A percentile compares a stretch with the other conserved stretches of the same genome.
These are phyloP conservation scores for Tribolium castaneum DNA, from an alignment of 1,140 invertebrate species.

Conservation along the genomic window DNA sequence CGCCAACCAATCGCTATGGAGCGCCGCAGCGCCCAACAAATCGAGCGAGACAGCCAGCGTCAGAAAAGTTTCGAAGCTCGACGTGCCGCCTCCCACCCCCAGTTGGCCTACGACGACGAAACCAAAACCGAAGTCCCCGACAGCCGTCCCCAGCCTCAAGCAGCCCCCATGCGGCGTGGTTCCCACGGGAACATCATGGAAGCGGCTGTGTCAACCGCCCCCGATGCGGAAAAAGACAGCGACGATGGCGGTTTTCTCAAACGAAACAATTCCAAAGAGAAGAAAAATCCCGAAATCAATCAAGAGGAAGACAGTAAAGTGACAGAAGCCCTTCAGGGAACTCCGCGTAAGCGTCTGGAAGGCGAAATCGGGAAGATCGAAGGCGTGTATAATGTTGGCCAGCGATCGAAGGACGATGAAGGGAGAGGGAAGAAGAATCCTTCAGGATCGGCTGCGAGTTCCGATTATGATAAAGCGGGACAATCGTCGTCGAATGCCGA, in stretches of 20 bases:
- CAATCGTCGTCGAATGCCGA: slow-evolving; percentile 78
- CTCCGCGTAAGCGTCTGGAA: slow-evolving; percentile 58
- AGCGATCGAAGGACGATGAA: slow-evolving; percentile 54
- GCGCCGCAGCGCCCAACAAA: slow-evolving; percentile 68
- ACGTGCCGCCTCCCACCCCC: slow-evolving; percentile 74
- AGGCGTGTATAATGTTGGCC: slow-evolving; percentile 61
- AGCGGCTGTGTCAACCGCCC: slow-evolving; percentile 53
- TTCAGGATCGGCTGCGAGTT: slow-evolving; percentile 68
- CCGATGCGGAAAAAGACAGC: slow-evolving; percentile 67
- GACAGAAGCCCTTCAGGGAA: slow-evolving; percentile 53
- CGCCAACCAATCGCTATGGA: slow-evolving; percentile 43
- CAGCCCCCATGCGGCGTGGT: slow-evolving; percentile 65
- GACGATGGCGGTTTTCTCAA: slow-evolving; percentile 70
- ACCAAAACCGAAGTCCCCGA: slow-evolving; percentile 52
- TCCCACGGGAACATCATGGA: slow-evolving; percentile 70
- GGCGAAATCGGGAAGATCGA: slow-evolving; percentile 62
- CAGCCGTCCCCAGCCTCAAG: slow-evolving; percentile 63
- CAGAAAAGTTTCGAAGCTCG: slow-evolving; percentile 69
- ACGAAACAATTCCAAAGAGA: slow-evolving; percentile 49
- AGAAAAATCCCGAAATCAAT: slow-evolving; percentile 30
- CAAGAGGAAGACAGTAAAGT: slow-evolving; percentile 51
- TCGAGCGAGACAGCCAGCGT: slow-evolving; percentile 68
- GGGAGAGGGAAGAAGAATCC: slow-evolving; percentile 66
- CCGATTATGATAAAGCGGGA: slow-evolving; percentile 78
- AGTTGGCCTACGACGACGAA: slow-evolving; percentile 71